Evolutionary conservation across 2,888 invertebrate genomes (phyloP), one percentile per base, ranked within the genome.

Genomic region (Emmelina monodactyla): DNA sequence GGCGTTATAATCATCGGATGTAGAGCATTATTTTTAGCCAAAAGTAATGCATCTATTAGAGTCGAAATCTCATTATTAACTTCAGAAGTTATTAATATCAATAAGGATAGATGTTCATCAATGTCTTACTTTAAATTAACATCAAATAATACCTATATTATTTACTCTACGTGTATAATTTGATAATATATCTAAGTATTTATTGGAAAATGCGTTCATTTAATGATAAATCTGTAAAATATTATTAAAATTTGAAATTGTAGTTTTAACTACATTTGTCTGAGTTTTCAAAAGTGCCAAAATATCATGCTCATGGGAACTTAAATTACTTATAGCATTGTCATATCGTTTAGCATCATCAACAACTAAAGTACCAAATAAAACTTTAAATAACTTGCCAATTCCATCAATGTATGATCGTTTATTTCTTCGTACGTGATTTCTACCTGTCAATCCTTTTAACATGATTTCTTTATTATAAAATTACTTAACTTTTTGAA

Each of bases 321-420:
- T 34, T 33, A 46, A 33, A 31, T 42, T 31, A 28, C 42, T 32
- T 22, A 47, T 44, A 11, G 40, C 44, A n/a, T 41, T 32, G 31
- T 47, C 38, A 31, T 46, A 45, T 12, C 31, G 36, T 34, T 40
- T 35, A 2, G 43, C 46, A 22, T 45, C 41, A 14, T 42, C 39
- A 4, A 30, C 32, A 22, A 45, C 44, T 30, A 43, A 34, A n/a
- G 46, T 44, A 15, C 44, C 45, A 30, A 45, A 45, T 16, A 47
- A 36, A 12, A 45, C 31, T 33, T 47, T 46, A 16, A 48, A 46
- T 15, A 45, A 31, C 13, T 22, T 38, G 9, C 46, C 45, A 30
- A 48, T 30, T 16, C 45, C 45, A 38, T 44, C 44, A 32, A 47
- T 29, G 29, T 40, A 39, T 14, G 42, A 40, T 22, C 44, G 32